Percentiles rank a stretch among this genome's conserved stretches.
These are phyloP conservation scores for Avahi laniger DNA, from an alignment of 2,797 vertebrate species.

Conservation along the genomic window DNA sequence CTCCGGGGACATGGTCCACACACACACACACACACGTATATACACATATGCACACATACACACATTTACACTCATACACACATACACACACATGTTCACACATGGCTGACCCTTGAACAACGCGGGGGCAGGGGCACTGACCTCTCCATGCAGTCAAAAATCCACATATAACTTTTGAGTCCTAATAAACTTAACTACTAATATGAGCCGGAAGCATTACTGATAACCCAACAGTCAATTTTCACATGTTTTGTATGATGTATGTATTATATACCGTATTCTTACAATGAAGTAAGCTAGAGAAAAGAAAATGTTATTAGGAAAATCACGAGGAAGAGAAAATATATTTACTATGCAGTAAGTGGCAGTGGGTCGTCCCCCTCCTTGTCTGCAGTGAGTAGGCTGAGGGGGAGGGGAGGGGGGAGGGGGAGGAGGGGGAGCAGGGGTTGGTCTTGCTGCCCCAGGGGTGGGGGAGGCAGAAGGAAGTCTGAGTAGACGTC, in stretches of 20 bases:
- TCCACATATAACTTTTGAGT: no score
- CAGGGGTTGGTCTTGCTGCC: not conserved
- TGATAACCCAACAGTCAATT: not conserved
- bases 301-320: not conserved
- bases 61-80: no score
- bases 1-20: not conserved
- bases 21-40: no score
- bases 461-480: not conserved
- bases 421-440: no score
- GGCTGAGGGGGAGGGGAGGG: not conserved
- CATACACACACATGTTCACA: not conserved
- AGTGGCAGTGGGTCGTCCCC: not conserved
- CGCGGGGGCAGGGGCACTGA: not conserved
- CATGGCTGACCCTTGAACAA: not conserved
- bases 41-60: not conserved
- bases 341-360: not conserved
- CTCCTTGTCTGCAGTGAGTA: not conserved
- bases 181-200: not conserved
- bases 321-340: not conserved
- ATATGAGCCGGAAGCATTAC: not conserved
- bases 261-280: not conserved
- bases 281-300: not conserved
- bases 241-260: not conserved
- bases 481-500: not conserved
- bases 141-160: no score